These are phyloP conservation scores for Sinocyclocheilus anophthalmus DNA, from an alignment of 2,113 vertebrate species.

Conservation along the genomic window DNA sequence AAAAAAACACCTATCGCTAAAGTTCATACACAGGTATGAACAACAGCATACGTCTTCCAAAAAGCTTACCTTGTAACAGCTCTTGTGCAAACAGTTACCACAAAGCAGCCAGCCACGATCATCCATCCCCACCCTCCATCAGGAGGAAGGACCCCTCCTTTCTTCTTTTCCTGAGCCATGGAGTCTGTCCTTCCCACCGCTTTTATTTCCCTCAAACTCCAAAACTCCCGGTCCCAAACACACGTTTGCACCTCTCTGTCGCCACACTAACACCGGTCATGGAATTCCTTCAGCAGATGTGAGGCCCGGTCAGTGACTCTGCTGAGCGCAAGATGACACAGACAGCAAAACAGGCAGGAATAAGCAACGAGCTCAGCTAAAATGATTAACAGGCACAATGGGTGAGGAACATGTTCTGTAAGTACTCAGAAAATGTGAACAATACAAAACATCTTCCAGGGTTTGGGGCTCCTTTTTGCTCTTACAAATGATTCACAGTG, in stretches of 20 bases:
- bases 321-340: slow-evolving; percentile 35
- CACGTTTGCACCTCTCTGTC: slow-evolving; percentile 19
- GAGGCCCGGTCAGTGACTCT: slow-evolving; percentile 25
- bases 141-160: slow-evolving; percentile 66
- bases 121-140: slow-evolving; percentile 93
- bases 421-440: neutral
- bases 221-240: slow-evolving; percentile 16
- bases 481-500: slow-evolving; percentile 45
- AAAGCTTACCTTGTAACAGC: slow-evolving; percentile 83
- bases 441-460: neutral
- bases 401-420: neutral
- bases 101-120: slow-evolving; percentile 86
- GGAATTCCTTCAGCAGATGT: slow-evolving; percentile 40
- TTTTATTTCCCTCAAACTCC: slow-evolving; percentile 42
- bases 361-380: slow-evolving; percentile 25
- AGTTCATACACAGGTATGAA: neutral
- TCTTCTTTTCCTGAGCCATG: slow-evolving; percentile 70
- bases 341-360: slow-evolving; percentile 29
- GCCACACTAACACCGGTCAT: slow-evolving; percentile 12
- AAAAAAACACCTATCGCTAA: neutral
- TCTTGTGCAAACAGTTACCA: slow-evolving; percentile 89
- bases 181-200: slow-evolving; percentile 34
- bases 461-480: neutral
- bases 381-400: slow-evolving; percentile 50
- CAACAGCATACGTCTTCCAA: neutral